Evolutionary conservation across 2,113 vertebrate genomes (phyloP).

Genomic region (Menidia beryllina): DNA sequence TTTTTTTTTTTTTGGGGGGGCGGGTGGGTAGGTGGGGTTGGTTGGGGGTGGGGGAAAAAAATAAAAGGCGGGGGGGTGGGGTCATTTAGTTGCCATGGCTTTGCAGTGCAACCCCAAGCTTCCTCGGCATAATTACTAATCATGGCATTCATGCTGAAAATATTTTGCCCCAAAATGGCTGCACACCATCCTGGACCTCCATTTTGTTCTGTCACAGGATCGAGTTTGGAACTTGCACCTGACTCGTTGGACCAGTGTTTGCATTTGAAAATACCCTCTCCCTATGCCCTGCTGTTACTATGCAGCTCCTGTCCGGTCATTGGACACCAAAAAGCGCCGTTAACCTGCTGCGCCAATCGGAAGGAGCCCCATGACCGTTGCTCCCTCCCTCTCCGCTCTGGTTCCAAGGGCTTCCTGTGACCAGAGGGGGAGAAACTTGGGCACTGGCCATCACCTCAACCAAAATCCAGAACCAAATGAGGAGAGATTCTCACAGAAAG

Average conservation of each 20-base stretch:
- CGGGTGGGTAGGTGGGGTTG: no score
- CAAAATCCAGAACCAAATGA: slow-evolving; percentile 55
- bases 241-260: slow-evolving; percentile 69
- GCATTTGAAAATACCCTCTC: slow-evolving; percentile 72
- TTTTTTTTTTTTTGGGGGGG: slow-evolving; percentile 17
- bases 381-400: slow-evolving; percentile 60
- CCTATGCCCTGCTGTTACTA: slow-evolving; percentile 66
- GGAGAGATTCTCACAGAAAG: slow-evolving; percentile 28
- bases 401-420: slow-evolving; percentile 71
- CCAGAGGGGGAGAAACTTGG: slow-evolving; percentile 28
- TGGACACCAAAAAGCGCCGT: slow-evolving; percentile 57
- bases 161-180: slow-evolving; percentile 78
- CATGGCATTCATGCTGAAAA: slow-evolving; percentile 62
- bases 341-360: slow-evolving; percentile 67
- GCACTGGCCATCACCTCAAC: slow-evolving; percentile 65
- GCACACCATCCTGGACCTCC: slow-evolving; percentile 63
- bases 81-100: slow-evolving; percentile 47
- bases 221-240: slow-evolving; percentile 72
- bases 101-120: slow-evolving; percentile 24
- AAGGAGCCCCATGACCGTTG: slow-evolving; percentile 13
- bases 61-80: no score
- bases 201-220: slow-evolving; percentile 75
- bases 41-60: no score
- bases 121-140: slow-evolving; percentile 53
- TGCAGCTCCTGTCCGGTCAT: slow-evolving; percentile 50